Base-by-base conservation (phyloP, 2,888 invertebrate genomes). In the Eristalis pertinax region DNA sequence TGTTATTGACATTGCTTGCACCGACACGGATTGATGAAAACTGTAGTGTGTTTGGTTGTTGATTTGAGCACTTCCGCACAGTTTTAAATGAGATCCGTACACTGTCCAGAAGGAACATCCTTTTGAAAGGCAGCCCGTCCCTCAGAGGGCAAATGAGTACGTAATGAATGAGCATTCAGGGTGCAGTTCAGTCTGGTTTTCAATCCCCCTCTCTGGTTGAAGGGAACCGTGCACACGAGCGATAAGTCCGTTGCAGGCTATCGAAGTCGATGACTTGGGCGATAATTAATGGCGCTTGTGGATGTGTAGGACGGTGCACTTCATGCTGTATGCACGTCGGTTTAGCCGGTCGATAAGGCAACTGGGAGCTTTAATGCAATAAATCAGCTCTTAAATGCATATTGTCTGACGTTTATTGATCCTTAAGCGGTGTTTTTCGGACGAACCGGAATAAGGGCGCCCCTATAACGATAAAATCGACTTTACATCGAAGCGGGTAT, bases 351-450 rank as follows among this genome's bases (percentile, higher is more conserved):
- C 69, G 77, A 65, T 77, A 70, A 64, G 10, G 63, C 65, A 63
- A 63, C 32, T 24, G 76, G 63, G 79, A 29, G 22, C 63, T 60
- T 56, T 24, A 26, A 60, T 63, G 67, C 75, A 86, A 86, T 86
- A 83, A 86, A 86, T 86, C 86, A 86, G 86, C 65, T 70, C 56
- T 86, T 83, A 83, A 86, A 86, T 86, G 83, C 83, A 83, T 83
- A 86, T 72, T 58, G 83, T 58, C 32, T 68, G 86, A 83, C 83
- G 58, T 86, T 79, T 83, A 86, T 83, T 86, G 78, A 83, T 83
- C 83, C 56, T 75, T 70, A 75, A 74, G 56, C 74, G 74, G 74
- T 69, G 81, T 72, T 78, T 65, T 56, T 22, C 19, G 13, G 22
- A 15, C 13, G 50, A 43, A 43, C 4, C 43, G 43, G 43, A n/a